Conservation (phyloP, 2,888 invertebrate species). For the Acronicta psi region DNA sequence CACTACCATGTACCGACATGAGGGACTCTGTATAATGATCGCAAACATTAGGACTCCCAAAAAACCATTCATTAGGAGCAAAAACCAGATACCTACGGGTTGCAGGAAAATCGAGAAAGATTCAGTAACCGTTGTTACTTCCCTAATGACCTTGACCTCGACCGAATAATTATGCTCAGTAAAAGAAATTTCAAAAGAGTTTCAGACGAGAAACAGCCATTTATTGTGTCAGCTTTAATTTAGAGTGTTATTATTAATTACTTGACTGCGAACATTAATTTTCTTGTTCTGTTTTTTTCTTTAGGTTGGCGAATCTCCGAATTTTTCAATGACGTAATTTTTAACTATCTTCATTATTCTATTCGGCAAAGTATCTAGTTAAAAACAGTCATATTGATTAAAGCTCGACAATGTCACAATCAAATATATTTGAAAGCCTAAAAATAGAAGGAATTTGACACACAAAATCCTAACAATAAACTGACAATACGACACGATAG, state of each 20-base stretch:
- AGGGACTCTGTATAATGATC: conserved; percentile 21
- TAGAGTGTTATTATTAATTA: conserved; percentile 46
- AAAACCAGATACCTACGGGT: conserved; percentile 27
- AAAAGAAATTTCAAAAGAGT: conserved; percentile 40
- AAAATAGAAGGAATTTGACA: conserved; percentile 12
- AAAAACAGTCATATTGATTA: neutral
- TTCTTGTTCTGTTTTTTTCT: conserved; percentile 22
- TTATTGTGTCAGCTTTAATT: conserved; percentile 46
- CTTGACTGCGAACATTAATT: conserved; percentile 35
- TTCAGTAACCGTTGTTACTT: conserved; percentile 9
- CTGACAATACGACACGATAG: conserved; percentile 12
- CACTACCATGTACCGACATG: neutral
- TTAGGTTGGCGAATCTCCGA: neutral
- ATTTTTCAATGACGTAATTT: neutral
- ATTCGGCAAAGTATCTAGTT: no score
- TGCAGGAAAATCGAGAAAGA: conserved; percentile 13
- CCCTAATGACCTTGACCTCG: conserved; percentile 33
- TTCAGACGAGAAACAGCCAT: conserved; percentile 35
- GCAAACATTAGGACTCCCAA: conserved; percentile 25
- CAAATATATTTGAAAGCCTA: neutral
- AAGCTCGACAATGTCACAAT: conserved; percentile 3
- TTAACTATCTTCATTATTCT: no score
- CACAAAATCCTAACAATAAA: conserved; percentile 11
- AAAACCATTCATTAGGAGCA: conserved; percentile 18
- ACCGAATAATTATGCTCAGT: conserved; percentile 20